Evolutionary conservation across 2,888 invertebrate species (phyloP).

Genomic region (Drosophila vallismaia): DNA sequence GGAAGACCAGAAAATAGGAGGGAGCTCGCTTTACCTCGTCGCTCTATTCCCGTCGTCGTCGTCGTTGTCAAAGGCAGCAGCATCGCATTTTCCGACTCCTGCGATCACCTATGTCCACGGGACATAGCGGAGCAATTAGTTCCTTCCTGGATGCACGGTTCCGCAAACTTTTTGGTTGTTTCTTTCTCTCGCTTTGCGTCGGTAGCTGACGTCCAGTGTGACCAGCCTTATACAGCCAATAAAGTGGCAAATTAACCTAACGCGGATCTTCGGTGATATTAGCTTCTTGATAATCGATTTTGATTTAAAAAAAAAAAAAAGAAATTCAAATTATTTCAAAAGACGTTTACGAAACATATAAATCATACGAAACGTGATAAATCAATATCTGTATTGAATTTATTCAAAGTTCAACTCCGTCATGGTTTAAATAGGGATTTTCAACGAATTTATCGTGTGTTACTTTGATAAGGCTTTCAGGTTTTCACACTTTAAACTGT

Average conservation of each 20-base stretch:
- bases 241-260: background rate
- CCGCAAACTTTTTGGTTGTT: constrained; percentile 73
- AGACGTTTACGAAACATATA: no score
- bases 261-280: background rate
- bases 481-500: no score
- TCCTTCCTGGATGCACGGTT: constrained; percentile 70
- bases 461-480: no score
- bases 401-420: no score
- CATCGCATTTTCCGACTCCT: constrained; percentile 47
- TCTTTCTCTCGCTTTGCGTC: constrained; percentile 62
- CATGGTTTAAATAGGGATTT: no score
- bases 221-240: constrained; percentile 9
- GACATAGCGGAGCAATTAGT: constrained; percentile 26
- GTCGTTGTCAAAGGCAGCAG: constrained; percentile 59
- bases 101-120: constrained; percentile 55
- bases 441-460: no score
- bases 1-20: constrained; percentile 57
- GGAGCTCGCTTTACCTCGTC: constrained; percentile 34
- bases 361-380: no score
- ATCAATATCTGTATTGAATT: no score
- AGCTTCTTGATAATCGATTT: background rate
- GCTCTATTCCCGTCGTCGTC: constrained; percentile 12
- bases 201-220: constrained; percentile 21
- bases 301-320: background rate
- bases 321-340: background rate